These are phyloP conservation scores for Gallinago media DNA, from an alignment of 2,113 vertebrate genomes.

Conservation along the genomic window DNA sequence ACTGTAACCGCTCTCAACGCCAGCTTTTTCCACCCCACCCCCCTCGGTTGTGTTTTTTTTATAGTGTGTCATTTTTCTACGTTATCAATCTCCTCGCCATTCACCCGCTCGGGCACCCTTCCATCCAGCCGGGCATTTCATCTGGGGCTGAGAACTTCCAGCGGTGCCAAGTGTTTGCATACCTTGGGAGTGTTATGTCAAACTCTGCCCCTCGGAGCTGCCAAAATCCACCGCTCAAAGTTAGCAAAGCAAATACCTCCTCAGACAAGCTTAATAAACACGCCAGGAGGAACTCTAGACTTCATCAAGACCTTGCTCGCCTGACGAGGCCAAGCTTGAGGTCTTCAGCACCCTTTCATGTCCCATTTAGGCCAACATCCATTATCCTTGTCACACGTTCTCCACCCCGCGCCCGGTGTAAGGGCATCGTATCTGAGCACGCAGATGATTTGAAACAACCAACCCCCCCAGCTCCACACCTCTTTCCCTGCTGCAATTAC, in stretches of 20 bases:
- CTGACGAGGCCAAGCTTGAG: neutral
- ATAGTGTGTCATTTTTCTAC: neutral
- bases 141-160: neutral
- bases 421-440: neutral
- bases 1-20: neutral
- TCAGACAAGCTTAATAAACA: conserved; percentile 26
- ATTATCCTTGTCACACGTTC: neutral
- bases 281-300: neutral
- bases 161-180: conserved; percentile 13
- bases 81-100: neutral
- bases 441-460: neutral
- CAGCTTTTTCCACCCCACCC: neutral
- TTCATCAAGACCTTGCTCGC: neutral
- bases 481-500: neutral
- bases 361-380: neutral
- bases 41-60: neutral
- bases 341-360: neutral
- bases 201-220: conserved; percentile 3
- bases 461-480: neutral
- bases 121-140: neutral
- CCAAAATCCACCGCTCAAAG: neutral
- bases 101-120: neutral
- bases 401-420: neutral
- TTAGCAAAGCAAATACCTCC: conserved; percentile 31
- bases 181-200: neutral